Evolutionary conservation across 2,888 invertebrate species (phyloP), one percentile per base, ranked within the genome.

Genomic region (Pyrocoelia pectoralis): DNA sequence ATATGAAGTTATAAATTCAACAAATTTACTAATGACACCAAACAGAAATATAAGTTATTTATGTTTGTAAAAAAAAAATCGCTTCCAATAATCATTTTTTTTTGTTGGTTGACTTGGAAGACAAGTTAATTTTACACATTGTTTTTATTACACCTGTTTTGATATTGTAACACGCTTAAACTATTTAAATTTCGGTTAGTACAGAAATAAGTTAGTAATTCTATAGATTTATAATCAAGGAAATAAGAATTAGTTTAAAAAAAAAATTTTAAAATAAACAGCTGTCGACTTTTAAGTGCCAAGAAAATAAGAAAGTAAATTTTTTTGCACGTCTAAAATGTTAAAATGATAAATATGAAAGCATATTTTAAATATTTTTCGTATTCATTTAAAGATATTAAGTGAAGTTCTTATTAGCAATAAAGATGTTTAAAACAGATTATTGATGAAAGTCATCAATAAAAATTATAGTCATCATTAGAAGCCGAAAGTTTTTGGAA

Each of bases 1-100:
- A 70, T 70, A 70, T 69, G 71, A 70, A 67, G 67, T 68, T 72
- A 72, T 72, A 70, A 70, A 72, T 72, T 67, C 67, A 56, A 68
- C 68, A 67, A 71, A 33, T 71, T 70, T 69, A 68, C 68, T 72
- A 72, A 72, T 70, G 72, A 72, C 70, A 68, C 62, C 55, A 33
- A 53, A 56, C 52, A 70, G 18, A 46, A 68, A 70, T 69, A 69
- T 71, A 68, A 68, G 70, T 72, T 72, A 68, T 70, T 70, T 70
- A 68, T 68, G 70, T 71, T 69, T 69, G 28, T 28, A 15, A 28
- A 18, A 33, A 12, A 17, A 17, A 17, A 3, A 12, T 50, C n/a
- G n/a, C n/a, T 28, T 14, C 24, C 14, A 8, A 18, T 24, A 8
- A 3, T 24, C 8, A n/a, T n/a, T 24, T 17, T n/a, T 18, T n/a